Base-by-base conservation (phyloP, 2,113 vertebrate genomes). In the Neotoma lepida region DNA sequence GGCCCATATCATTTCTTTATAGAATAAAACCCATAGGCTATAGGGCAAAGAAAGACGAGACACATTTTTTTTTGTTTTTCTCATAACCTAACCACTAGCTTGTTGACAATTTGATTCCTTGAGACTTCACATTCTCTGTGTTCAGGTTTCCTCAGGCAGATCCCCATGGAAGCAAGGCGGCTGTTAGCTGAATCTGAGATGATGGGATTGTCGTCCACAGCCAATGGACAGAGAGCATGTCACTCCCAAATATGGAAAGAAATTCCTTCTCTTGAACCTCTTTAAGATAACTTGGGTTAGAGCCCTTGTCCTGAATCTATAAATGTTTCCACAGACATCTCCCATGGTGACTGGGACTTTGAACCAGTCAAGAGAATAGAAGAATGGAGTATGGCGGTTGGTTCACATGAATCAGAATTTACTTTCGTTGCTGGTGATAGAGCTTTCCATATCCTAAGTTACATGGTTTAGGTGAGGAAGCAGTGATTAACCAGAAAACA, bases 31-130 rank as follows among this genome's bases (percentile, higher is more conserved):
- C 20, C 66, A 66, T 61, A 28, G n/a, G 30, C 24, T 64, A 51
- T 13, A 86, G 44, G 63, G 33, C 33, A 93, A 78, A 22, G 26
- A 84, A 49, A 88, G 41, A 80, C 2, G 6, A 78, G 46, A 26
- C 61, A 86, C 81, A 63, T 68, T 58, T 54, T 49, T 30, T 35
- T 74, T 18, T 90, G 64, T n/a, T 94, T 94, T 76, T 71, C 76
- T 71, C 15, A 78, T 17, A 86, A 73, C 13, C 17, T 91, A 89
- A 86, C 64, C 46, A 28, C 63, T 88, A 91, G 28, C 61, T 54
- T 66, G 7, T 81, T 64, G 64, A 41, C 46, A 91, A 87, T 41
- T 87, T 93, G 85, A 94, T 63, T 90, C 2, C 22, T 90, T 92
- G 70, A 95, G 68, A 94, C 58, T 61, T 54, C 5, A 91, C 20